A percentile compares a stretch with the other conserved stretches of the same genome.
Evolutionary conservation across 2,888 invertebrate species (phyloP).

Genomic region (Nomada ruficornis): DNA sequence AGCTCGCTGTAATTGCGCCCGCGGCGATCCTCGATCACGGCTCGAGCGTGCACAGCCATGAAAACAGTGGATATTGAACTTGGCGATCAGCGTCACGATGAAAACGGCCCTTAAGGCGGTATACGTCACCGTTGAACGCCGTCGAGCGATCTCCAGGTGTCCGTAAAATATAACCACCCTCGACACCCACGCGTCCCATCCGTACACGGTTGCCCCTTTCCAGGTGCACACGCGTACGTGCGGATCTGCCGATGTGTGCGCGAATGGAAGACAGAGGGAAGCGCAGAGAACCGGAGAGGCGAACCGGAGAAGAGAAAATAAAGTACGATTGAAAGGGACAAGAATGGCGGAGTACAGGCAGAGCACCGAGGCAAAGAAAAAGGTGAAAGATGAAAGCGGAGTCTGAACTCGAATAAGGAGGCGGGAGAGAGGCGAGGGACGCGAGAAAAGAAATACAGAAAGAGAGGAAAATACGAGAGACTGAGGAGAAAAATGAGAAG

Average conservation of each 20-base stretch:
- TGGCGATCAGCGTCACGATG: constrained; percentile 39
- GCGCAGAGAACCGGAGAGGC: neutral
- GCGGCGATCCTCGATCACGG: constrained; percentile 24
- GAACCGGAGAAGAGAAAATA: constrained; percentile 10
- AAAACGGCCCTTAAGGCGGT: constrained; percentile 41
- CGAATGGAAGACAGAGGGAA: neutral
- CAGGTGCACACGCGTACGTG: neutral
- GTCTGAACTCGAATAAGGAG: too few species aligned
- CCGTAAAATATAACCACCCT: constrained; percentile 40
- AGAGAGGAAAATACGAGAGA: constrained; percentile 3
- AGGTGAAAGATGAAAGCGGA: neutral
- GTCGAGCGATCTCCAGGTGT: constrained; percentile 10
- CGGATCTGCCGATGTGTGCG: too few species aligned
- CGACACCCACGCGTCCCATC: constrained; percentile 19
- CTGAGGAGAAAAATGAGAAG: constrained; percentile 12
- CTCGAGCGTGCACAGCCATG: neutral
- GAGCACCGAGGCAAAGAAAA: constrained; percentile 10
- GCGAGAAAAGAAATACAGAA: constrained; percentile 10
- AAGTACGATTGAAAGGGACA: constrained; percentile 23
- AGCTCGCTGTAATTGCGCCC: constrained; percentile 14
- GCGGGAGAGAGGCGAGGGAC: neutral
- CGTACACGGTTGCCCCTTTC: neutral
- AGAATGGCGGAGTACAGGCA: constrained; percentile 31
- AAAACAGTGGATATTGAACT: constrained; percentile 44
- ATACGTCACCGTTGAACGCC: constrained; percentile 34